Evolutionary conservation across 2,113 vertebrate genomes (phyloP), one percentile per base, ranked within the genome.

Genomic region (Carassius auratus): DNA sequence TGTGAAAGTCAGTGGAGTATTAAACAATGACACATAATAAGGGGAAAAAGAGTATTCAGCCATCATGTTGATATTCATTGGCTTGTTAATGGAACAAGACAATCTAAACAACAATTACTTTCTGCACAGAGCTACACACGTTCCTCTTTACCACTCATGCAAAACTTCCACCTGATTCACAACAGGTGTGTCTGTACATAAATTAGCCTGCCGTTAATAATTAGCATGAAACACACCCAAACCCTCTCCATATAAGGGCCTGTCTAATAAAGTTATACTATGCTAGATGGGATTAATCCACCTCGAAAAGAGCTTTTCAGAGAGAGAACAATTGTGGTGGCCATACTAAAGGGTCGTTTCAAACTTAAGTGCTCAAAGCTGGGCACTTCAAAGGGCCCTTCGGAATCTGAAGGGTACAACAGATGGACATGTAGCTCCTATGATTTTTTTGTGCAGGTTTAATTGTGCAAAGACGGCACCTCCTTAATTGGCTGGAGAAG

Each of bases 21-120:
- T 74, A 89, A 86, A 84, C 52, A 81, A 81, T 86, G 86, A 86
- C 52, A 59, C 45, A 87, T 87, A 84, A 86, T 45, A 75, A 83
- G 26, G 52, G 33, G 30, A 36, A n/a, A n/a, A 23, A 9, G 62
- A 73, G 68, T 64, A 78, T 42, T 33, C 42, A 64, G 82, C 21
- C 78, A 79, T 68, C 61, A 52, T 68, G 48, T 68, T 66, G 33
- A 50, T 66, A 66, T 85, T 76, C 68, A 85, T 84, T 23, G 69
- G 42, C 38, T 84, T 52, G 81, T 77, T 86, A 86, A 83, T 82
- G 57, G 26, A 33, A 33, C 48, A 48, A 79, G 55, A 62, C 77
- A 62, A 42, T 79, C 57, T 61, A 62, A 79, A 79, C 57, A 79
- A 79, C 74, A 52, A 30, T 76, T 76, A 76, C 26, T 74, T 76